Evolutionary conservation across 1,140 invertebrate genomes (phyloP), one percentile per base, ranked within the genome.

Genomic region (Branchinecta lynchi): DNA sequence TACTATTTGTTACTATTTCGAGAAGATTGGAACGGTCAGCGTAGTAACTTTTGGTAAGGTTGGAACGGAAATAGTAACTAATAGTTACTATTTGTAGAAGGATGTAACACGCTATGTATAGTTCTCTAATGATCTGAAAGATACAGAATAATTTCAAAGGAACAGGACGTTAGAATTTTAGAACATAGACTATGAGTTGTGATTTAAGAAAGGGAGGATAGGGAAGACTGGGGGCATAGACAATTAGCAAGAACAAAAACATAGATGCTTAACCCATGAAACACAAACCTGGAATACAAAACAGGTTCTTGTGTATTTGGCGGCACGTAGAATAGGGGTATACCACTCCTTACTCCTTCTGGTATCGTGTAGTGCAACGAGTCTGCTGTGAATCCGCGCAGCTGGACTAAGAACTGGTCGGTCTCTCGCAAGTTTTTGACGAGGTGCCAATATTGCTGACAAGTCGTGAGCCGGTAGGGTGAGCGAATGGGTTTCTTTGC

Each of bases 241-340:
- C 32, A 32, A 5, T 32, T 32, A 32, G 32, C 32, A 32, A 32
- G 32, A 32, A 32, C 32, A 32, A 32, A 32, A 32, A 32, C 1
- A 32, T 32, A 32, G 32, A 32, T 32, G 1, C 32, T 32, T 32
- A 32, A 32, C 1, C 32, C 32, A 32, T 3, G 32, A 32, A 32
- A 32, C 32, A 32, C 32, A 32, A 79, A 83, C 82, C 80, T 84
- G 15, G 83, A 78, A 70, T 80, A 80, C 51, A 75, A 76, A 73
- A 75, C 78, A 76, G 76, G 84, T 73, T 73, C 80, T 76, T 60
- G 74, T 9, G 82, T 81, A 74, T 82, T 82, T 71, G 80, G 79
- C 7, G 84, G 81, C 44, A 86, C 76, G 74, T 85, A 85, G 77
- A 89, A 90, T 2, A 90, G 80, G 21, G 89, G 87, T 76, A 89